These are phyloP conservation scores for rat (Rattus norvegicus) DNA, from an alignment of 2,113 vertebrate genomes.

Conservation along the genomic window GRCr8 NC_086019.1:180723501-180724000, in stretches of 20 bases:
- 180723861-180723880: neutral
- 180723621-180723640: neutral
- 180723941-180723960: neutral
- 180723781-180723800: neutral
- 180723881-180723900: neutral
- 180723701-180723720: neutral
- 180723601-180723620: neutral
- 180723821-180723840: neutral
- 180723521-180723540: neutral
- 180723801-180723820: neutral
- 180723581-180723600: neutral
- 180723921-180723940: neutral
- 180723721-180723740: neutral
- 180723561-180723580: neutral
- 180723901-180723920: too few species aligned
- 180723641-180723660: neutral
- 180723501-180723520: neutral
- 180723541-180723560: neutral
- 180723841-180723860: neutral
- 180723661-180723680: neutral
- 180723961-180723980: neutral
- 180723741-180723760: neutral
- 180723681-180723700: neutral
- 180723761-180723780: neutral
- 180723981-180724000: slow-evolving; percentile 52